Evolutionary conservation across 2,113 vertebrate species (phyloP), one percentile per base, ranked within the genome.

Genomic region (Clarias batrachus): DNA sequence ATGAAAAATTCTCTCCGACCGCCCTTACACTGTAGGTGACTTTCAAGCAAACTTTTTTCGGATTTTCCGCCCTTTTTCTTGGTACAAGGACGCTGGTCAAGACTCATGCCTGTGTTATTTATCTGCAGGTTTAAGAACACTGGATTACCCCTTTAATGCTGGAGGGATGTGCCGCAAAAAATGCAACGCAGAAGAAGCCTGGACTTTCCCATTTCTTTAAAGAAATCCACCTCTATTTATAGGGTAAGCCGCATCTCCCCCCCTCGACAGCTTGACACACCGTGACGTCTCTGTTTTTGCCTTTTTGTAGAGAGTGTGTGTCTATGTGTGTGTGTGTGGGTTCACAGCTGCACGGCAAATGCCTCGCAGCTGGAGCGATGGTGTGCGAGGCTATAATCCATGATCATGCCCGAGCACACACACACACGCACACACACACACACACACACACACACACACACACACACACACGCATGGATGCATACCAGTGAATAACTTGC

Each of bases 351-450:
- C 89, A 77, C 30, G 11, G 86, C 86, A 83, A 87, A 87, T 87
- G 62, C 86, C 86, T 87, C 86, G 83, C 89, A 88, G 86, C 84
- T 89, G 89, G 84, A 89, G 66, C 33, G 84, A 87, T 82, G 27
- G 83, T 81, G 86, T 80, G 85, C 23, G 84, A 81, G 86, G 65
- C 74, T 86, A 83, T 89, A 86, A 89, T 89, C 89, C 89, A 84
- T 88, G 84, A 89, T 89, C 81, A 86, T 88, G 81, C 89, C 81
- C 52, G 27, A 77, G 59, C 86, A 87, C 86, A 59, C 86, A 83
- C 74, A 56, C 27, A 16, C 70, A 56, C n/a, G 48, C 85, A 82
- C 62, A 82, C 62, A 82, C 27, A 48, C 80, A 57, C 57, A 63
- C 81, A 74, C 83, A 63, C 73, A 2, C 33, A 33, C 33, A 33